Evolutionary conservation across 1,140 invertebrate species (phyloP).

Genomic region (Phocides pigmalion): DNA sequence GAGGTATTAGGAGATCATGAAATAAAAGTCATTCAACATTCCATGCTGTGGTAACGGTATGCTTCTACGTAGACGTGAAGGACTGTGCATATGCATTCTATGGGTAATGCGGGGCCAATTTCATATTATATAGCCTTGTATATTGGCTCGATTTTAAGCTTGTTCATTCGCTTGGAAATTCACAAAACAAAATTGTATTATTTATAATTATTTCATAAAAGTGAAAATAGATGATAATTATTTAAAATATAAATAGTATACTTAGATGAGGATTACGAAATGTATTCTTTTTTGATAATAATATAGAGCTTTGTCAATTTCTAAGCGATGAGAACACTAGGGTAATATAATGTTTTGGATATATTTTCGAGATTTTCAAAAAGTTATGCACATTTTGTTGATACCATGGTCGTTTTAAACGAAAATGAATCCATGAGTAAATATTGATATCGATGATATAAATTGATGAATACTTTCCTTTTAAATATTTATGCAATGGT

Average conservation of each 20-base stretch:
- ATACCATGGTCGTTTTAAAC: not conserved
- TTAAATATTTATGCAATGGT: too few species aligned
- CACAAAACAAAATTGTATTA: not conserved
- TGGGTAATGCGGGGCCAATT: slow-evolving; percentile 40
- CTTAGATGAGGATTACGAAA: too few species aligned
- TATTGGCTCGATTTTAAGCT: slow-evolving; percentile 18
- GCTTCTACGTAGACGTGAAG: slow-evolving; percentile 47
- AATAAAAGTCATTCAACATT: slow-evolving; percentile 62
- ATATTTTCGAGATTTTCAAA: not conserved
- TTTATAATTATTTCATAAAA: too few species aligned
- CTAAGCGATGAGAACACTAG: not conserved
- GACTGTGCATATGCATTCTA: slow-evolving; percentile 58
- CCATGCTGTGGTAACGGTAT: slow-evolving; percentile 62
- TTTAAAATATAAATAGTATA: too few species aligned
- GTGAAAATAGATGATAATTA: too few species aligned
- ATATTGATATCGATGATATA: too few species aligned
- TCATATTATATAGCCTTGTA: slow-evolving; percentile 13
- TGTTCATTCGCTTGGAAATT: slow-evolving; percentile 7
- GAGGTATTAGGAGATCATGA: slow-evolving; percentile 28
- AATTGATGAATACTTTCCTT: too few species aligned
- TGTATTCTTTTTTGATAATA: too few species aligned
- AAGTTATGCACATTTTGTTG: not conserved
- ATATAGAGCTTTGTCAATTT: slow-evolving; percentile 20
- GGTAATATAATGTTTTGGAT: not conserved
- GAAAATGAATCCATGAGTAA: too few species aligned